Evolutionary conservation across 2,888 invertebrate genomes (phyloP).

Genomic region (Trichogramma dendrolimi): DNA sequence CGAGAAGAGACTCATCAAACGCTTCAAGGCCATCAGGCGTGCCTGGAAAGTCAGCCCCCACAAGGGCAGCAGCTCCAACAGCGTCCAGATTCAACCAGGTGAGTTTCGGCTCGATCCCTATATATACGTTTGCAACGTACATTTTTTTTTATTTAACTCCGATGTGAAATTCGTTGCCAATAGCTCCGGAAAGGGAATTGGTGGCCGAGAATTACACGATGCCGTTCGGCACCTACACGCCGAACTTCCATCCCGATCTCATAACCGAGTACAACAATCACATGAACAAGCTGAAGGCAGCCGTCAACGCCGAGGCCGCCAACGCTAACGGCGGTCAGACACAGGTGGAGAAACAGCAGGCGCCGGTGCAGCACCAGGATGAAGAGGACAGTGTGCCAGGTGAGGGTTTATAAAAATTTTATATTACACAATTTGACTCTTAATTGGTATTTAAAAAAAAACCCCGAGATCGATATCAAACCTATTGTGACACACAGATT

Average conservation of each 20-base stretch:
- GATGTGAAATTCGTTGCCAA: no score
- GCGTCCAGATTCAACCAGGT: no score
- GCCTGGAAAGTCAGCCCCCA: no score
- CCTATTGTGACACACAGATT: no score
- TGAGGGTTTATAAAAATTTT: constrained; percentile 20
- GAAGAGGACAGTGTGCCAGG: constrained; percentile 42
- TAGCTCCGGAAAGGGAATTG: constrained; percentile 8
- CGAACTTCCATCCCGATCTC: constrained; percentile 48
- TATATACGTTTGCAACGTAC: background rate
- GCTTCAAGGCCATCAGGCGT: no score
- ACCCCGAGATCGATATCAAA: no score
- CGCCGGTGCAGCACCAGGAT: constrained; percentile 16
- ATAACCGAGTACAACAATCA: constrained; percentile 43
- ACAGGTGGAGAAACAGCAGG: background rate
- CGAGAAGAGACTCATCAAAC: constrained; percentile 20
- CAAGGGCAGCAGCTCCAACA: no score
- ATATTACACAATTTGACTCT: background rate
- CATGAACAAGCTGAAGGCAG: constrained; percentile 35
- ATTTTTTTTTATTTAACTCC: background rate
- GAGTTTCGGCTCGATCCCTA: no score
- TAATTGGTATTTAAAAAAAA: no score
- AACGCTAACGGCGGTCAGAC: constrained; percentile 7
- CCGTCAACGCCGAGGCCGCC: constrained; percentile 31
- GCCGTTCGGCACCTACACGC: constrained; percentile 46
- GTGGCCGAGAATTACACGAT: constrained; percentile 35